Base-by-base conservation (phyloP, 1,140 invertebrate species). In the Periplaneta americana region DNA sequence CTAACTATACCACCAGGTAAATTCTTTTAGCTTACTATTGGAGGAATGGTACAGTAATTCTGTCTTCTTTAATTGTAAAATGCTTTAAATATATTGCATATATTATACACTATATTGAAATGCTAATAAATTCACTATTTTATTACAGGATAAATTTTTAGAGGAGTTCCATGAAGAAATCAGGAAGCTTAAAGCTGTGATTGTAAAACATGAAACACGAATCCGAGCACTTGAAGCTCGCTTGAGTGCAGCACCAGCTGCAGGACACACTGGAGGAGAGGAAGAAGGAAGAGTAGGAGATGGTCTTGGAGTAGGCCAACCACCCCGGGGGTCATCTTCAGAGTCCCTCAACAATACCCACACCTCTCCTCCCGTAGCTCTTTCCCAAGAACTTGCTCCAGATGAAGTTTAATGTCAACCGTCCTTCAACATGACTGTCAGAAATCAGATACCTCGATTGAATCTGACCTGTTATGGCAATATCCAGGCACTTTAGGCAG, bases 181-280 rank as follows among this genome's bases (percentile, higher is more conserved):
- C 84, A 92, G 96, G 75, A 97, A 97, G 87, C 89, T 98, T 81
- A 98, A 98, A 87, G 94, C 96, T 5, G 95, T 98, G 85, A 96
- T 98, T 83, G 94, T 98, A 6, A 98, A 98, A 85, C 97, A 99
- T 86, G 97, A 99, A 88, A 96, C 96, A 84, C 91, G 97, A 82
- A 96, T 96, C 85, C 89, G 94, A 80, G 91, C 93, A 18, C 86
- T 96, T 15, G 95, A 96, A 85, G 92, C 92, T 33, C 86, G 86
- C 78, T 74, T 86, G 28, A 85, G 85, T n/a, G 85, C 83, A 18
- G 34, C 32, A 35, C 18, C 33, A 18, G 75, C n/a, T n/a, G 84
- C 83, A 18, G 34, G 33, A 13, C 11, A 74, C 34, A 22, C 17
- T 33, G 74, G 39, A 31, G 80, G 76, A 11, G 75, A 57, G 31